Evolutionary conservation across 2,113 vertebrate species (phyloP), one percentile per base, ranked within the genome.

Genomic region (Xiphophorus hellerii): DNA sequence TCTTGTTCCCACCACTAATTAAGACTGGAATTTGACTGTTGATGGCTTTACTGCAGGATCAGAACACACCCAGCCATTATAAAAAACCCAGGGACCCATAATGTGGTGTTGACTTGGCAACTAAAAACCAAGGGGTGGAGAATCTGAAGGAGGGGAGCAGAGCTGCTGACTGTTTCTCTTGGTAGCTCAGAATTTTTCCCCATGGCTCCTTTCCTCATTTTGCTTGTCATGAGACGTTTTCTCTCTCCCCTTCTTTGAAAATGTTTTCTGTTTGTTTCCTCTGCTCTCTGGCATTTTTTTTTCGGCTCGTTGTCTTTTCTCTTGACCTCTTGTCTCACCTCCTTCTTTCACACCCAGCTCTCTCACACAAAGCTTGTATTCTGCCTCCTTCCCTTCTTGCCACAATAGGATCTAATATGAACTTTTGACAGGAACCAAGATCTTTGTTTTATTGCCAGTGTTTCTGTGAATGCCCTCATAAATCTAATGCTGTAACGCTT

Each of bases 11-110:
- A 90, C 92, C 89, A 90, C 91, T 91, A 92, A 93, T 92, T 92
- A 82, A 76, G 80, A 90, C 89, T 74, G 83, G 84, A 83, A 78
- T 86, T 84, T 84, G 78, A 84, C 88, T 87, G 83, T 75, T 76
- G 76, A 88, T 91, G 88, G 86, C 88, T 89, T 83, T 73, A 81
- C 84, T 79, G 80, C 73, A 15, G 82, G 69, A 86, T 87, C 82
- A 86, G 90, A 90, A 92, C 92, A 92, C 92, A 89, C 86, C 88
- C 90, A 85, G 78, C 86, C 73, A 92, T 92, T 87, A 89, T 62
- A 77, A 87, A 84, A 87, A 91, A 87, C 83, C 87, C 77, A 85
- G 85, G 85, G 87, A 92, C 81, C 81, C 89, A 91, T 89, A 86
- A 90, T 89, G 91, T 87, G 88, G 88, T 85, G 72, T 74, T 71